Evolutionary conservation across 2,113 vertebrate species (phyloP), one percentile per base, ranked within the genome.

Genomic region (Cochlearius cochlearius): DNA sequence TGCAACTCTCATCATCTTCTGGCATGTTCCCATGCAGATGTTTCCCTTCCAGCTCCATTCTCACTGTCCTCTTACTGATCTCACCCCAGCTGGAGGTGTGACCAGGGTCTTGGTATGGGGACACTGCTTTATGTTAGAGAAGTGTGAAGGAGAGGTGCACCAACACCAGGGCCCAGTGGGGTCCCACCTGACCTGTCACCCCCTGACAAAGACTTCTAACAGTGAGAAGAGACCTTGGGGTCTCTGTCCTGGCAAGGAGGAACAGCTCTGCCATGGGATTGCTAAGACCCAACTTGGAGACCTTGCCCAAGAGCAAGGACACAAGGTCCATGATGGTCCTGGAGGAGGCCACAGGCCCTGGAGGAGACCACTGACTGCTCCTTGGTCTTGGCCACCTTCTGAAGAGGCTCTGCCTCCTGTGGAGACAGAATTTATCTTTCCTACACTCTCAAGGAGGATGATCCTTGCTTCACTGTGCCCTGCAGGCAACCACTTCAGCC

Each of bases 11-110:
- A 3, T 32, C 66, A 39, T 90, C 78, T 78, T 25, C 77, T 76
- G n/a, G 26, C 5, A 0, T 7, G 26, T 50, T 91, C 68, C 76
- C 68, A 15, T 22, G 75, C 50, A 36, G 93, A n/a, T 49, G 22
- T 84, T 90, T 38, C 69, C 26, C 66, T 75, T 56, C 47, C 74
- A 88, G 78, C 62, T 52, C 78, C 58, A 5, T 88, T 34, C 69
- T 64, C 80, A 55, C 0, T 5, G 0, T 27, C 22, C 41, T 14
- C 2, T 36, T 18, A 2, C 36, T 0, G 0, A 30, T 34, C 66
- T 29, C 43, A 27, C 41, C 41, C 29, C 2, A 5, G 32, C 72
- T 39, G 86, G 64, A 81, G 47, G 22, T 1, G 0, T 26, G 21
- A 5, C 10, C 0, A 0, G 47, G 62, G n/a, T 8, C 32, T 34